Base-by-base conservation (phyloP, 1,140 invertebrate genomes). In the Drosophila obscura region DNA sequence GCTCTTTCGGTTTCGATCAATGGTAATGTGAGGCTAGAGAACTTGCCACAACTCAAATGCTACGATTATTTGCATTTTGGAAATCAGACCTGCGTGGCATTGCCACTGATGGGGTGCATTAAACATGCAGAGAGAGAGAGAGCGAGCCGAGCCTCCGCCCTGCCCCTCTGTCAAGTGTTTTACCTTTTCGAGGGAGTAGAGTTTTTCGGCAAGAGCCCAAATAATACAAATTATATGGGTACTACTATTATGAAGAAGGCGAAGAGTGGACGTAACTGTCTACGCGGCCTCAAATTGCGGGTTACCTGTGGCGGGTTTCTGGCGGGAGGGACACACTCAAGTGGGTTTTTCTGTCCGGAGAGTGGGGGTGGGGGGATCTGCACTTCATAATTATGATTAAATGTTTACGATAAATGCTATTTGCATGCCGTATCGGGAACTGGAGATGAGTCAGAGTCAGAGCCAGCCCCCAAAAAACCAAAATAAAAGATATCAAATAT, bases 281-380 rank as follows among this genome's bases (percentile, higher is more conserved):
- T 56, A 62, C 44, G 60, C 58, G 65, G 68, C 69, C 49, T 59
- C 50, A 85, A 90, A 90, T 90, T 90, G 76, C 58, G 72, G 81
- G 87, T 87, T 82, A 77, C 31, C 76, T 49, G 52, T 48, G 26
- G 85, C 74, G 85, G 85, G 26, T 1, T 6, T 5, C n/a, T n/a
- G n/a, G n/a, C n/a, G n/a, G n/a, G n/a, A n/a, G n/a, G 26, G 85
- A 90, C 73, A 90, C 80, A 90, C 69, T 90, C 82, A 90, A 68
- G 45, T 90, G 87, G 56, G 68, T 75, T 74, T 75, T 74, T 61
- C 57, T 55, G 56, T 50, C 51, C 68, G 51, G 51, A 57, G 9
- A 31, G 19, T 1, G 19, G 1, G 16, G 19, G 19, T 19, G 19
- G 19, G 31, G 8, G 31, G 8, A 26, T 15, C 48, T 22, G 52